Evolutionary conservation across 2,797 vertebrate species (phyloP).

Genomic region (Allenopithecus nigroviridis): DNA sequence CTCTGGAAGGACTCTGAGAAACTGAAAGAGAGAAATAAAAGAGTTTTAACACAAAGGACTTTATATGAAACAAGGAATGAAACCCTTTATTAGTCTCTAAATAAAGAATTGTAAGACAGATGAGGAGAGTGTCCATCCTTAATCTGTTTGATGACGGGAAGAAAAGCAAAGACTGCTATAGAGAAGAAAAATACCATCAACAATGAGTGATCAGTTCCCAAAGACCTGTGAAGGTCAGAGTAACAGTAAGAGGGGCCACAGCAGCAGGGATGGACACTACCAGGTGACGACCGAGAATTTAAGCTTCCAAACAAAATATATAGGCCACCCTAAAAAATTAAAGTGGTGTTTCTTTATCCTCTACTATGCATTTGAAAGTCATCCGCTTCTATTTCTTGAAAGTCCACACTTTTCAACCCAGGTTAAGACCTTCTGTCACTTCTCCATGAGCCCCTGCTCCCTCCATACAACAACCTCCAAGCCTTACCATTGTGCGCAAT

Average conservation of each 20-base stretch:
- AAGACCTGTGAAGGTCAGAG: neutral
- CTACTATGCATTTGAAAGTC: neutral
- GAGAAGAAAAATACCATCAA: neutral
- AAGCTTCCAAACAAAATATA: neutral
- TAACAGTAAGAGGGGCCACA: neutral
- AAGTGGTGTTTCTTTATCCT: neutral
- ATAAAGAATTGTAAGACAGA: neutral
- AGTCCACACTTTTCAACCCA: neutral
- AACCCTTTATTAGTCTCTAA: neutral
- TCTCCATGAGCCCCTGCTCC: neutral
- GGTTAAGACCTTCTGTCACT: neutral
- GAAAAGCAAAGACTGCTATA: neutral
- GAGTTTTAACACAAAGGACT: neutral
- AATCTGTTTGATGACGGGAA: neutral
- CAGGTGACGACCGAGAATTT: neutral
- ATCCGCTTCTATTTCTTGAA: neutral
- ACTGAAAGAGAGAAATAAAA: neutral
- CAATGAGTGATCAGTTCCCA: neutral
- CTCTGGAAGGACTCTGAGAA: neutral
- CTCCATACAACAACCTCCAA: neutral
- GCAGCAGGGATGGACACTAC: neutral
- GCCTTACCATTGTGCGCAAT: too few relatives aligned
- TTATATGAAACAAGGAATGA: slow-evolving; percentile 1
- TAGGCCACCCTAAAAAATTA: neutral
- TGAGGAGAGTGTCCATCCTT: neutral